Percentiles rank a stretch among this genome's conserved stretches.
Evolutionary conservation across 2,888 invertebrate genomes (phyloP).

Genomic region (Nomada ferruginata): DNA sequence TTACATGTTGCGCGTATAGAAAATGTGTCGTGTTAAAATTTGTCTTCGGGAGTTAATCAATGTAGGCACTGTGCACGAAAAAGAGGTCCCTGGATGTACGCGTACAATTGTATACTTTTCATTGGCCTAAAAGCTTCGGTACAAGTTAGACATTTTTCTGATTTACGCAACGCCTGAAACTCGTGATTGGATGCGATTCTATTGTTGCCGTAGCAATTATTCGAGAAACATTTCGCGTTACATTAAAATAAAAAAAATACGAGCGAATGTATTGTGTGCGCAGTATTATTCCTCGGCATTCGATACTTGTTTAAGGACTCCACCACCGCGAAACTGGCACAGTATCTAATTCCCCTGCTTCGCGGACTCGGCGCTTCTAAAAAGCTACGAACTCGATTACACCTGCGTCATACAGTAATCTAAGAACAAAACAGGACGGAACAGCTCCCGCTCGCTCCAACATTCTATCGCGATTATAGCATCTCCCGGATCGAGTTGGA

Average conservation of each 20-base stretch:
- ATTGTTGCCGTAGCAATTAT: too few species aligned
- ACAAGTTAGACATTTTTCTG: background rate
- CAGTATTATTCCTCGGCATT: background rate
- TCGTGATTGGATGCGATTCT: background rate
- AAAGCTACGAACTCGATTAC: conserved; percentile 27
- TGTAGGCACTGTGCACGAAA: too few species aligned
- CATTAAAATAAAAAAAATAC: background rate
- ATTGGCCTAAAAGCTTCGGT: background rate
- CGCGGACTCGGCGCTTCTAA: background rate
- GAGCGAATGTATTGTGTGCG: too few species aligned
- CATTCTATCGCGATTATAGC: conserved; percentile 20
- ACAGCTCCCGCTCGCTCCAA: background rate
- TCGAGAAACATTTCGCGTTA: background rate
- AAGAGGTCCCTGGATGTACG: too few species aligned
- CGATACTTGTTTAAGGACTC: background rate
- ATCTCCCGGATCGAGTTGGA: conserved; percentile 4
- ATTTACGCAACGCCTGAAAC: background rate
- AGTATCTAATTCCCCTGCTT: background rate
- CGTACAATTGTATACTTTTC: too few species aligned
- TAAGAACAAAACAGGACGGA: conserved; percentile 5
- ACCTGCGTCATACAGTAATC: conserved; percentile 1
- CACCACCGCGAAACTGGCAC: background rate
- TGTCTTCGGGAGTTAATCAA: too few species aligned
- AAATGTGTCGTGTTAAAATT: too few species aligned
- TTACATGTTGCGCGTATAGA: too few species aligned